Evolutionary conservation across 1,140 invertebrate genomes (phyloP), one percentile per base, ranked within the genome.

Genomic region (Brachionus calyciflorus): DNA sequence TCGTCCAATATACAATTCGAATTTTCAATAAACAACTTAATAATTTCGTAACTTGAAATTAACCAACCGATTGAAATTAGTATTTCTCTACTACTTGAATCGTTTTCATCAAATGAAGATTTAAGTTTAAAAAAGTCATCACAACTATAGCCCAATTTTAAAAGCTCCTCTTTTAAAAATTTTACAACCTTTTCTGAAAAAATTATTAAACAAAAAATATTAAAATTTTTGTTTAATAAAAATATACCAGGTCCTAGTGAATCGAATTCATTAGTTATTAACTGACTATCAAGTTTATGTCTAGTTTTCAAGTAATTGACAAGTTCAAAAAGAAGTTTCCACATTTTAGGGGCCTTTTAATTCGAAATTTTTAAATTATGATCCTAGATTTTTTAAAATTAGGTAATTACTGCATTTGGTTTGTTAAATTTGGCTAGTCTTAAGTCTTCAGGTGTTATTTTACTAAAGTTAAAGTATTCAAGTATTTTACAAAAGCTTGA

Each of bases 391-490:
- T 44, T 65, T 65, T 44, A 19, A n/a, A 44, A 3, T 24, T 26
- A 14, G n/a, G n/a, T 46, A 14, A 46, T 70, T 70, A 70, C 65
- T 1, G 46, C 26, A 33, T 70, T 37, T 6, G 44, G 44, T 33
- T 49, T 49, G 19, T 70, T 70, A 30, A 70, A 70, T 46, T 70
- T 70, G 6, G 65, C 65, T 33, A 70, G 12, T 49, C 65, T 49
- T 9, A 70, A 14, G 19, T 49, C 46, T 51, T 70, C 65, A 33
- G 65, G 46, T 21, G 65, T 70, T 37, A 70, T 49, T 49, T 49
- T 49, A 14, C 14, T 49, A 51, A 70, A 70, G 3, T 49, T 49
- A 33, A 33, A 70, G n/a, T 14, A 30, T 49, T 49, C 44, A 7
- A 70, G 41, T 49, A 70, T 70, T 17, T 70, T 49, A 51, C 65